Percentiles rank a stretch among this genome's conserved stretches.
phyloP scores from a whole-genome alignment of 1,140 invertebrate species.

The Ceratoteleas bidentatus region DNA sequence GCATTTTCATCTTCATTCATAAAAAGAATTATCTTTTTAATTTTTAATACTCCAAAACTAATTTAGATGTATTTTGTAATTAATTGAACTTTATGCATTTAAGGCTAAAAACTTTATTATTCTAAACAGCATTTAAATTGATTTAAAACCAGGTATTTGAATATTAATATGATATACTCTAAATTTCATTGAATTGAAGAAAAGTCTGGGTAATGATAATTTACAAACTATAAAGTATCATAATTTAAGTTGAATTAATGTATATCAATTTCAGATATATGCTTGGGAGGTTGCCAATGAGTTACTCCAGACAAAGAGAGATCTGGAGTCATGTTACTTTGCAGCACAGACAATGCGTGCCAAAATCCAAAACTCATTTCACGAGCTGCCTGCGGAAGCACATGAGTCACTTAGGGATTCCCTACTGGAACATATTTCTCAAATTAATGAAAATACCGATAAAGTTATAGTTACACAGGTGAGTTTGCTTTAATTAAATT shows the following conservation, averaged over 20 bases:
- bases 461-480: slow-evolving; percentile 94
- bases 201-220: too few species aligned
- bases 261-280: slow-evolving; percentile 85
- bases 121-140: too few species aligned
- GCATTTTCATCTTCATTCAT: too few species aligned
- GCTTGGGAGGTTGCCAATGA: slow-evolving; percentile 98
- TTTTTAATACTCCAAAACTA: too few species aligned
- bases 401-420: slow-evolving; percentile 94
- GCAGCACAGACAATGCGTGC: slow-evolving; percentile 98
- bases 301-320: slow-evolving; percentile 91
- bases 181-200: too few species aligned
- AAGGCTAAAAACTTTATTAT: too few species aligned
- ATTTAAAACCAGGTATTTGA: too few species aligned
- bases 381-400: slow-evolving; percentile 93
- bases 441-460: slow-evolving; percentile 91
- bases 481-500: slow-evolving; percentile 15
- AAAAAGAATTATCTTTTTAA: too few species aligned
- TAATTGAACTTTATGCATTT: too few species aligned
- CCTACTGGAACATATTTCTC: slow-evolving; percentile 92
- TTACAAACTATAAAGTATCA: too few species aligned
- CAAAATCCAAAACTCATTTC: slow-evolving; percentile 96
- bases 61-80: too few species aligned
- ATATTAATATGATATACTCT: too few species aligned
- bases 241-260: neutral
- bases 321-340: slow-evolving; percentile 97